Evolutionary conservation across 2,797 vertebrate species (phyloP), one percentile per base, ranked within the genome.

Genomic region (Huso huso): DNA sequence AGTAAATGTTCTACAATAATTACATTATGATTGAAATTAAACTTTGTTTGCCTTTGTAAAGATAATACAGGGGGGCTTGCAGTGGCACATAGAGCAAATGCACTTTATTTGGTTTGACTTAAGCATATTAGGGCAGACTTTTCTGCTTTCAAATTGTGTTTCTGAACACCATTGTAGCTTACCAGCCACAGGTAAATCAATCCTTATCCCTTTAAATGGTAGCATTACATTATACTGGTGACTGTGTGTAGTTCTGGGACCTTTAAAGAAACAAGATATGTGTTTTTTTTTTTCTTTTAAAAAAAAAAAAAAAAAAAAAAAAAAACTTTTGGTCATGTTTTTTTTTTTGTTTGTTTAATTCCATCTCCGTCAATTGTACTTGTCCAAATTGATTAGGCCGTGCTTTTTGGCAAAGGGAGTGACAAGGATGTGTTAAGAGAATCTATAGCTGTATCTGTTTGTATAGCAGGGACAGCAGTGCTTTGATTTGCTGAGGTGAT

Each of bases 51-150:
- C 69, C 62, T 71, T 71, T 66, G 58, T 6, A 55, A n/a, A 55
- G 8, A 48, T 59, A 58, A 64, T 62, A 70, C 58, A 70, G 51
- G 60, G 60, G 65, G 68, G 65, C 48, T 59, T 51, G 8, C 62
- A 23, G 62, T 62, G 59, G 10, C 55, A 60, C 48, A 18, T 50
- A 59, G 63, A 48, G 61, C 66, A 67, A 63, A 67, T 71, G 69
- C 69, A 71, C 69, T 71, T 71, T 67, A 67, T 60, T 67, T 71
- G 51, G 37, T 7, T 60, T n/a, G 50, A 51, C 53, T 10, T 71
- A 48, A 63, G 63, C 48, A 61, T 50, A 52, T 65, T 11, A 62
- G 64, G 51, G 37, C 60, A 57, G 64, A 70, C 8, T 13, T 58
- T 37, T 66, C 64, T 55, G 63, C 60, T 13, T 51, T 52, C 12